Percentiles rank a stretch among this genome's conserved stretches.
These are phyloP conservation scores for Gambusia affinis DNA, from an alignment of 2,113 vertebrate species.

Conservation along the genomic window DNA sequence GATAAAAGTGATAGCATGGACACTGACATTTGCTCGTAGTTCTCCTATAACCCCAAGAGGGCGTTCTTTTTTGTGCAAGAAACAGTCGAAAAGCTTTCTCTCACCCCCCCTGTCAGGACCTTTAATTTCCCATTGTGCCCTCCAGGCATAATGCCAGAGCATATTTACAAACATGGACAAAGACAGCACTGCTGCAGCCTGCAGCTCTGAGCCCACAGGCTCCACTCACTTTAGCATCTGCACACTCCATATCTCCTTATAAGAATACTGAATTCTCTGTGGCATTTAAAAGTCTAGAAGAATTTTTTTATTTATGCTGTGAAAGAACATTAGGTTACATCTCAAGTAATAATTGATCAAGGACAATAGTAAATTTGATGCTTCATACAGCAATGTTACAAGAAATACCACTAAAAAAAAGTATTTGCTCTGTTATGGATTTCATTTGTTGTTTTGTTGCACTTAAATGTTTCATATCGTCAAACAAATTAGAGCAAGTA, in stretches of 20 bases:
- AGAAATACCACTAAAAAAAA: not conserved
- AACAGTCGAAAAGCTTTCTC: slow-evolving; percentile 42
- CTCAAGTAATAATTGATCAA: not conserved
- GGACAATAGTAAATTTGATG: not conserved
- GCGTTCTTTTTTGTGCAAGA: slow-evolving; percentile 10
- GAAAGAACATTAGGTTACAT: not conserved
- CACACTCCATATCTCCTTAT: slow-evolving; percentile 15
- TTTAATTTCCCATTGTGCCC: slow-evolving; percentile 38
- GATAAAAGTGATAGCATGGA: slow-evolving; percentile 1
- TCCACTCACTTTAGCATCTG: slow-evolving; percentile 31
- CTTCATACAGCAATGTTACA: slow-evolving; percentile 4
- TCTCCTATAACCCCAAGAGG: slow-evolving; percentile 8
- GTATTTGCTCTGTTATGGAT: not conserved
- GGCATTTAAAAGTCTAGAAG: not conserved
- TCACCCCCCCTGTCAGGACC: slow-evolving; percentile 22
- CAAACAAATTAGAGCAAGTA: no score
- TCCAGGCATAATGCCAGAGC: slow-evolving; percentile 33
- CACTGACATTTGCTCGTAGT: not conserved
- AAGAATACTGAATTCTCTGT: not conserved
- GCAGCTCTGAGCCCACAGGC: slow-evolving; percentile 31
- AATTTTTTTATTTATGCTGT: not conserved
- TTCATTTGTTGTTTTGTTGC: not conserved
- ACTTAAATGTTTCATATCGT: not conserved
- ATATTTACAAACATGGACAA: slow-evolving; percentile 44
- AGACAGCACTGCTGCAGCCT: slow-evolving; percentile 42